These are phyloP conservation scores for Pyrocoelia pectoralis DNA, from an alignment of 2,888 invertebrate genomes.

Conservation along the genomic window DNA sequence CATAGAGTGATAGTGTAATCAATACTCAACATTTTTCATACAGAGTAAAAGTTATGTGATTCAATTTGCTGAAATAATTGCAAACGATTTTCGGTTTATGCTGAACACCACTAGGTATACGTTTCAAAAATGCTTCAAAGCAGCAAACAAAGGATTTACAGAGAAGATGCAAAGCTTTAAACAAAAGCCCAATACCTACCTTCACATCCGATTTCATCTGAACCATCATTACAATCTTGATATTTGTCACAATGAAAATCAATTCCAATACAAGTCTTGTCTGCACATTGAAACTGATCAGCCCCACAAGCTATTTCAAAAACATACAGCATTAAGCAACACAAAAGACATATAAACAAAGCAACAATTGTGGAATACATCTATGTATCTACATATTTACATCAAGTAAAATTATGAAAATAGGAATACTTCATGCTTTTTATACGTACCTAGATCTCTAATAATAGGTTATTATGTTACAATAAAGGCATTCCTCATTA, in stretches of 20 bases:
- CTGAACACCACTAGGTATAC: no score
- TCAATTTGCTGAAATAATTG: no score
- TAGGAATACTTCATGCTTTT: no score
- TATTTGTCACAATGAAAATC: constrained; percentile 60
- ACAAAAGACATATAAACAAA: constrained; percentile 3
- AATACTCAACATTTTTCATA: no score
- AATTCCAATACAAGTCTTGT: constrained; percentile 61
- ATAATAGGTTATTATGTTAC: no score
- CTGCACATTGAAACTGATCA: constrained; percentile 68
- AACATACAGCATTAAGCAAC: constrained; percentile 25
- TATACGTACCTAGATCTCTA: no score
- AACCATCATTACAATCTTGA: constrained; percentile 66
- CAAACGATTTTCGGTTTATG: no score
- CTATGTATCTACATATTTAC: not conserved
- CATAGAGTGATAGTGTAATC: no score
- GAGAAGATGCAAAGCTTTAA: not conserved
- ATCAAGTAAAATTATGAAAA: not conserved
- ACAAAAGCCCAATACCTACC: constrained; percentile 38
- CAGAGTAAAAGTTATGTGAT: no score
- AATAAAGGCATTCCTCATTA: no score
- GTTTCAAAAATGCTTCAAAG: no score
- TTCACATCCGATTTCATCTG: constrained; percentile 67
- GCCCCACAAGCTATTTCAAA: constrained; percentile 60
- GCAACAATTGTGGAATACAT: not conserved
- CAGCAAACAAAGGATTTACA: not conserved